Conservation (phyloP, 2,113 vertebrate genomes). For the Nannobrachium achirus region DNA sequence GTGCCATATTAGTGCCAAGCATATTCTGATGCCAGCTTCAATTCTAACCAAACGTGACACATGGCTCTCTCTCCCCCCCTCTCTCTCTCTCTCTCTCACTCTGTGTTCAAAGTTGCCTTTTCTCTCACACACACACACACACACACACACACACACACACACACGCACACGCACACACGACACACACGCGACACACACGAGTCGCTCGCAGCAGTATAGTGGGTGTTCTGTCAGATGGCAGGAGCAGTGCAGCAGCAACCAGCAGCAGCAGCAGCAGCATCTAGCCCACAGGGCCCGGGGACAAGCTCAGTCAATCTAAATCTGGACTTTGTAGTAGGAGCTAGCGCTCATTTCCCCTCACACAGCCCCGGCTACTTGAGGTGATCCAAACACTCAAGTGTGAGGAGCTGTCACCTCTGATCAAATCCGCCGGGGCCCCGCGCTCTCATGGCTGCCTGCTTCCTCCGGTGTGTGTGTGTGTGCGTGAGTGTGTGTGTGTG, state of each 20-base stretch:
- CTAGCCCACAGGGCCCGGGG: constrained; percentile 82
- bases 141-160: constrained; percentile 5
- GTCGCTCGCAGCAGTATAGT: constrained; percentile 75
- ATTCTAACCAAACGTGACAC: constrained; percentile 95
- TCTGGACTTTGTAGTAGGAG: constrained; percentile 87
- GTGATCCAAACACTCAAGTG: constrained; percentile 90
- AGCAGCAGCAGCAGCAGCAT: constrained; percentile 55
- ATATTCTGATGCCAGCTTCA: constrained; percentile 89
- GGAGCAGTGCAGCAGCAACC: constrained; percentile 66
- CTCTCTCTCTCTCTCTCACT: constrained; percentile 47
- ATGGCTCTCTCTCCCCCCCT: constrained; percentile 70
- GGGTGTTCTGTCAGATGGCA: constrained; percentile 79
- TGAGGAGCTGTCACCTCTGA: constrained; percentile 92
- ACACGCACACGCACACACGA: constrained; percentile 1
- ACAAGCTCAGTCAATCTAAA: constrained; percentile 92
- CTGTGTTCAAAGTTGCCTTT: constrained; percentile 84
- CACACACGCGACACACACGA: constrained; percentile 47
- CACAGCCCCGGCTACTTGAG: constrained; percentile 88
- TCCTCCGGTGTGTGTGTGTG: constrained; percentile 52
- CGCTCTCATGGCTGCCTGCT: constrained; percentile 64
- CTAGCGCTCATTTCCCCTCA: constrained; percentile 82
- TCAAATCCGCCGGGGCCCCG: constrained; percentile 83
- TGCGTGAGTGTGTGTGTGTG: constrained; percentile 12
- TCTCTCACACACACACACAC: constrained; percentile 61
- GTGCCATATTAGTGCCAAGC: constrained; percentile 94